A percentile compares a stretch with the other conserved stretches of the same genome.
Conservation (phyloP, 2,797 vertebrate genomes). For the Lithobates sylvaticus region DNA sequence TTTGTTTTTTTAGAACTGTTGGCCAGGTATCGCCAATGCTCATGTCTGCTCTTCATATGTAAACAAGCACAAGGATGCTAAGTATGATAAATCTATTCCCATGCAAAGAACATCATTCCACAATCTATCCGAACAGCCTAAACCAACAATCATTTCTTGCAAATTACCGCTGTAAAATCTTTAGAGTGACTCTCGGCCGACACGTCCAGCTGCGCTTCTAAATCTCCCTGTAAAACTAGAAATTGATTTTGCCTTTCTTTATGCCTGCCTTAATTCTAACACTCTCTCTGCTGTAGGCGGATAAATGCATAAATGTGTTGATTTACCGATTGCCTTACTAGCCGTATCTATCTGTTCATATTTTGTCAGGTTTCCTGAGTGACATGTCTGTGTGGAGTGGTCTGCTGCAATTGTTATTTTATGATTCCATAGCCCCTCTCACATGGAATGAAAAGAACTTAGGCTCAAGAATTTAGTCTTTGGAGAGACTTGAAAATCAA, state of each 20-base stretch:
- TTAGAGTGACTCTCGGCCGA: slow-evolving; percentile 52
- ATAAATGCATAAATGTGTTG: slow-evolving; percentile 70
- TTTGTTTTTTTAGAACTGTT: no score
- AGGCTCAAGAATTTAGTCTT: background rate
- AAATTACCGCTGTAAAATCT: slow-evolving; percentile 59
- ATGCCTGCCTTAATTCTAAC: slow-evolving; percentile 66
- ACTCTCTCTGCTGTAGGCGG: slow-evolving; percentile 64
- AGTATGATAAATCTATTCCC: slow-evolving; percentile 46
- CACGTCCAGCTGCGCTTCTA: slow-evolving; percentile 43
- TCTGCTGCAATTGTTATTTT: slow-evolving; percentile 5
- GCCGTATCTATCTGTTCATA: slow-evolving; percentile 6
- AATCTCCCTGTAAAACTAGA: slow-evolving; percentile 66
- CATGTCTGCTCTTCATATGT: slow-evolving; percentile 42
- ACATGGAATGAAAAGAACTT: background rate
- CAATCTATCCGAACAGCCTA: slow-evolving; percentile 46
- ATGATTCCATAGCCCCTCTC: background rate
- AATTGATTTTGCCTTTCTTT: slow-evolving; percentile 67
- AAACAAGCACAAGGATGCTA: slow-evolving; percentile 46
- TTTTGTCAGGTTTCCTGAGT: slow-evolving; percentile 13
- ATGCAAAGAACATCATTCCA: slow-evolving; percentile 44
- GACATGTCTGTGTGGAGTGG: background rate
- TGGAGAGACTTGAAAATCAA: background rate
- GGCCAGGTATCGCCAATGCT: slow-evolving; percentile 11
- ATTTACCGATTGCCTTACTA: slow-evolving; percentile 52
- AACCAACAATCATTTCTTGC: slow-evolving; percentile 61